phyloP scores from a whole-genome alignment of 2,888 invertebrate species.

The Hemithea aestivaria region DNA sequence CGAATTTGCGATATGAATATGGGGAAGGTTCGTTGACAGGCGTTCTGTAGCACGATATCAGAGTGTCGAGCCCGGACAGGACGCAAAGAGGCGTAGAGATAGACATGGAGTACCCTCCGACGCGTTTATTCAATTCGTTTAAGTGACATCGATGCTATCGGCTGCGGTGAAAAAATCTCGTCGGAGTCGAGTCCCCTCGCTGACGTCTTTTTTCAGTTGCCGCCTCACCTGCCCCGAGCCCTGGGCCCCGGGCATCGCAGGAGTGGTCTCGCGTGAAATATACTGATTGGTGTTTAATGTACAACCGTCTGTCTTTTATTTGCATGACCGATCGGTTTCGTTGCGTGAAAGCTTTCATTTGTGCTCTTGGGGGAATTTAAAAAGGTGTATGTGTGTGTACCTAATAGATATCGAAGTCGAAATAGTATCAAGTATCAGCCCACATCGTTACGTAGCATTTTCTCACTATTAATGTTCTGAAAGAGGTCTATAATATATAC shows the following conservation, averaged over 20 bases:
- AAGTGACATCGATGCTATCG: slow-evolving; percentile 76
- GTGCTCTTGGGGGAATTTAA: too few species aligned
- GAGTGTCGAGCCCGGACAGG: slow-evolving; percentile 36
- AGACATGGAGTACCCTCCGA: slow-evolving; percentile 54
- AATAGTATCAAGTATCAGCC: too few species aligned
- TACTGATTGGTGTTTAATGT: slow-evolving; percentile 67
- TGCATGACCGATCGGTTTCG: slow-evolving; percentile 16
- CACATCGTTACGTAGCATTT: background rate
- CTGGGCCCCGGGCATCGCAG: slow-evolving; percentile 15
- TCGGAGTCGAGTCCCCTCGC: slow-evolving; percentile 58
- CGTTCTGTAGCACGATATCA: slow-evolving; percentile 34
- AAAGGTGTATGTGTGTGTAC: too few species aligned
- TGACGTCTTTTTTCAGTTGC: slow-evolving; percentile 64
- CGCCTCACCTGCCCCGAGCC: slow-evolving; percentile 62
- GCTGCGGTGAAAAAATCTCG: slow-evolving; percentile 70
- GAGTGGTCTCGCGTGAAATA: slow-evolving; percentile 57
- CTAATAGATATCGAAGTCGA: too few species aligned
- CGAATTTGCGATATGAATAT: slow-evolving; percentile 24
- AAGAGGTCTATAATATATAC: too few species aligned
- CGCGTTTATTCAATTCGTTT: slow-evolving; percentile 75
- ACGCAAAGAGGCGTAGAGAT: slow-evolving; percentile 39
- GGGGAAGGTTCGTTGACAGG: slow-evolving; percentile 30
- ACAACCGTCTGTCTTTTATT: slow-evolving; percentile 46
- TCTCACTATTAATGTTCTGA: background rate
- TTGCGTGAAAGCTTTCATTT: background rate